Base-by-base conservation (phyloP, 30 jellyfish, hydroid and myxozoan genomes). In the Aurelia aurita region DNA sequence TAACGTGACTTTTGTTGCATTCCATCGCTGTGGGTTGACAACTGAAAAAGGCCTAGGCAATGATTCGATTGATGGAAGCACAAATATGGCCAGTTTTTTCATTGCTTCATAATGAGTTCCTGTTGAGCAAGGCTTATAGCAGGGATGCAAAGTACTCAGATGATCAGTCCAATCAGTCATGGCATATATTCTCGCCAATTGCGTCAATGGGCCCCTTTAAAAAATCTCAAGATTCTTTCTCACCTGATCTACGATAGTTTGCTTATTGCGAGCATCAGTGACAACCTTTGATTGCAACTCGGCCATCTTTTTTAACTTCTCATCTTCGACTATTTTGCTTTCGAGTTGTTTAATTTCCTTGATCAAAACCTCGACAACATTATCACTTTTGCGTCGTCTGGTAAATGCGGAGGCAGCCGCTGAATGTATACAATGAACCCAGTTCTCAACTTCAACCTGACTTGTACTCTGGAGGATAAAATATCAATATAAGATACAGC, bases 371-470 rank as follows among this genome's bases (percentile, higher is more conserved):
- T 43, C 43, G 29, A 54, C 69, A 20, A 84, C 87, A 53, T 80
- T 74, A 21, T 64, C 57, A 23, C 80, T 77, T 1, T 96, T 96
- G 23, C 77, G 77, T 64, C 77, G 90, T 49, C 97, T 67, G 1
- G 98, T 94, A 44, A 82, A 74, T 9, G 96, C 96, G 28, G 90
- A 66, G 18, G 97, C 98, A 5, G 97, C 91, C 16, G 97, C 87
- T 3, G 98, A 60, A 26, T 84, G 96, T 25, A 93, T 82, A 72
- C 97, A 93, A 62, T 93, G 98, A 49, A 87, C 81, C 98, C 98
- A 93, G 74, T 93, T 93, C 64, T 93, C 98, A 1, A 87, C 97
- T 77, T 93, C 98, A 9, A 93, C 94, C 72, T 88, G 97, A 71
- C 89, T 84, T 13, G 98, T 93, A 28, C 91, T 79, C 98, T 93